Conservation (phyloP, 2,113 vertebrate species). For the Glaucomys volans region DNA sequence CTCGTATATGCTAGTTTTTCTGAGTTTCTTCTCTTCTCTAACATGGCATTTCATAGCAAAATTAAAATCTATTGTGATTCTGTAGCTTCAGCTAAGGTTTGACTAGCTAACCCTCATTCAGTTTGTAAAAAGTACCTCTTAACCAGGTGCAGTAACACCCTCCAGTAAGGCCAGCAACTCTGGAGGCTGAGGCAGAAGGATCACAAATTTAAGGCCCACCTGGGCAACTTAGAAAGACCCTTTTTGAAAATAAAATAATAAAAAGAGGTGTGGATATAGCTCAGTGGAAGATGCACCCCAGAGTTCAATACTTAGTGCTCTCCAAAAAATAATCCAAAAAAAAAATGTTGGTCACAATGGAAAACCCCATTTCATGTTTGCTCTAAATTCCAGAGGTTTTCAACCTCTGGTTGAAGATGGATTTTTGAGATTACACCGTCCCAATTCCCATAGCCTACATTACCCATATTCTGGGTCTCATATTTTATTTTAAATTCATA, state of each 20-base stretch:
- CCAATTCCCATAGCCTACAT: rapidly evolving
- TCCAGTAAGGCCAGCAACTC: too few relatives aligned
- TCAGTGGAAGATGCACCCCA: too few relatives aligned
- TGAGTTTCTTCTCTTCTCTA: not conserved
- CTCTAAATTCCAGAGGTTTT: not conserved
- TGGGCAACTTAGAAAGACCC: too few relatives aligned
- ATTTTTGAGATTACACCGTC: not conserved
- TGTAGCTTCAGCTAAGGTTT: not conserved
- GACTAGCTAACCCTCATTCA: not conserved
- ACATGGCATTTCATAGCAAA: not conserved
- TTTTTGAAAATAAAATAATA: too few relatives aligned
- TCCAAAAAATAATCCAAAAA: too few relatives aligned
- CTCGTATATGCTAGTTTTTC: not conserved
- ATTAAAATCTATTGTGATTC: not conserved
- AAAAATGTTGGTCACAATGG: not conserved
- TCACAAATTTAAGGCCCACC: too few relatives aligned
- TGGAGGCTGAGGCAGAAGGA: too few relatives aligned
- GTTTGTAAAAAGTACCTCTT: not conserved
- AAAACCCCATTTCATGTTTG: not conserved
- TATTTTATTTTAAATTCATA: not conserved
- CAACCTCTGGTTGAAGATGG: not conserved
- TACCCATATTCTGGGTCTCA: not conserved
- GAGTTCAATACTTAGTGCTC: too few relatives aligned
- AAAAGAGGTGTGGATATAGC: too few relatives aligned
- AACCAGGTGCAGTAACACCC: too few relatives aligned